Evolutionary conservation across 2,113 vertebrate species (phyloP).

Genomic region (Zosterops hypoxanthus): DNA sequence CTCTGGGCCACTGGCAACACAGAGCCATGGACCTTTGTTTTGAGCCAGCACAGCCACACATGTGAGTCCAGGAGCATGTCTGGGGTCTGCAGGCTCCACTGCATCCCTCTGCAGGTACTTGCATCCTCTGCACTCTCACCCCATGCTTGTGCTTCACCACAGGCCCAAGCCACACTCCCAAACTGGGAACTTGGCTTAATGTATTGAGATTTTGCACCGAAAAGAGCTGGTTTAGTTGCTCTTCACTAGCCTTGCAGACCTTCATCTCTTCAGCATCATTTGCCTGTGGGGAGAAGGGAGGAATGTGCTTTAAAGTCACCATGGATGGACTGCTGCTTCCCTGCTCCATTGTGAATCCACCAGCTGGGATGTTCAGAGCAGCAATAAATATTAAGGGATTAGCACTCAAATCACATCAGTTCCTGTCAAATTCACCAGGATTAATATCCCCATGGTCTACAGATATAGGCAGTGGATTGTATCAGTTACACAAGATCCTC

Average conservation of each 20-base stretch:
- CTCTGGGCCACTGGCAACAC: background rate
- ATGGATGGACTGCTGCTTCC: background rate
- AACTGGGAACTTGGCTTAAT: fast-evolving
- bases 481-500: background rate
- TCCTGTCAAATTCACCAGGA: background rate
- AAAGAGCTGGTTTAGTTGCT: background rate
- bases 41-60: background rate
- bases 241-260: too few relatives aligned
- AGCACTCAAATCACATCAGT: background rate
- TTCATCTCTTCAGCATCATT: background rate
- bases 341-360: background rate
- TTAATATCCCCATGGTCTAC: background rate
- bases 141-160: background rate
- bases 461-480: background rate
- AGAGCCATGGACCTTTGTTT: background rate
- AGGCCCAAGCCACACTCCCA: background rate
- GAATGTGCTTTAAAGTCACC: background rate
- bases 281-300: background rate
- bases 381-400: background rate
- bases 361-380: background rate
- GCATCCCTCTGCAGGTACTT: background rate
- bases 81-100: background rate
- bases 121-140: background rate
- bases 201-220: fast-evolving
- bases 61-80: background rate